A percentile compares a stretch with the other conserved stretches of the same genome.
phyloP scores from a whole-genome alignment of 2,888 invertebrate species.

The Mythimna impura region DNA sequence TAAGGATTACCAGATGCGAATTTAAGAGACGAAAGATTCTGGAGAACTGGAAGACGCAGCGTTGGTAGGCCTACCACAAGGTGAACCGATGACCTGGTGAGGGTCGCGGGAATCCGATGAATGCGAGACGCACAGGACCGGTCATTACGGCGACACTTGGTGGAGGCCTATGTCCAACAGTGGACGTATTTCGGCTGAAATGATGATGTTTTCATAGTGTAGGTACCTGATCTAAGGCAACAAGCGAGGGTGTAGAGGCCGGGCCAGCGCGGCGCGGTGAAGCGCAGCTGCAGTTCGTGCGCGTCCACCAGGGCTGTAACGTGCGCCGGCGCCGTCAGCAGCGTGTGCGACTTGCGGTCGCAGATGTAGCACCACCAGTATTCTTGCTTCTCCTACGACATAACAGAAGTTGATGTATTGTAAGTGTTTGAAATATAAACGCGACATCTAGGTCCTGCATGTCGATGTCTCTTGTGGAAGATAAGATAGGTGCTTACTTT shows the following conservation, averaged over 20 bases:
- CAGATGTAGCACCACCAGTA: conserved; percentile 99
- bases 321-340: conserved; percentile 98
- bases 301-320: conserved; percentile 97
- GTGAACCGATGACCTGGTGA: too few species aligned
- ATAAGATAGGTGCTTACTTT: neutral
- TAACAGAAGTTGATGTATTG: neutral
- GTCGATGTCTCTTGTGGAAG: too few species aligned
- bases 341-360: conserved; percentile 97
- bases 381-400: conserved; percentile 94
- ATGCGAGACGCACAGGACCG: too few species aligned
- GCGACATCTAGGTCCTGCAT: neutral
- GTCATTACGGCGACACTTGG: too few species aligned
- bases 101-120: too few species aligned
- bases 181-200: too few species aligned
- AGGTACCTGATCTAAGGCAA: conserved; percentile 96
- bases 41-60: too few species aligned
- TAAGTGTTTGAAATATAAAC: neutral
- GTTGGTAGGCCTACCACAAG: too few species aligned
- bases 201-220: neutral
- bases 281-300: conserved; percentile 98
- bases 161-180: too few species aligned
- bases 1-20: too few species aligned
- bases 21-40: too few species aligned
- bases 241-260: conserved; percentile 98
- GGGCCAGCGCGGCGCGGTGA: conserved; percentile 98